phyloP scores from a whole-genome alignment of 2,797 vertebrate species.

The Lacerta bilineata region DNA sequence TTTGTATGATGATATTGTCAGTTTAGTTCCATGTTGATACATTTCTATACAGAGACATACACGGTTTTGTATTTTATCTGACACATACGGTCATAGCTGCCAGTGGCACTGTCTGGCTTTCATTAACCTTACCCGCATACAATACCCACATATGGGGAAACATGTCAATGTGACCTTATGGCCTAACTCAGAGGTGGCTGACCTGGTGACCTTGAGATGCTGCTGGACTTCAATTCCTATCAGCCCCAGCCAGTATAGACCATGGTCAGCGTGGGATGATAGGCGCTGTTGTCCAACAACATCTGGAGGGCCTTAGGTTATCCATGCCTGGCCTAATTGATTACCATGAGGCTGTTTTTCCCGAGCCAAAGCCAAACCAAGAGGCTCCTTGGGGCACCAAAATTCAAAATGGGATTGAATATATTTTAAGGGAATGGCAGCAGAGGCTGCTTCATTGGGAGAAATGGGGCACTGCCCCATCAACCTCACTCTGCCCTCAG shows the following conservation, averaged over 20 bases:
- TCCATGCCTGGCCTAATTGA: neutral
- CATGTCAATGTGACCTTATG: neutral
- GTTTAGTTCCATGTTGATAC: no score
- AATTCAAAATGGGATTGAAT: neutral
- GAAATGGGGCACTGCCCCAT: no score
- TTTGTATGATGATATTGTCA: no score
- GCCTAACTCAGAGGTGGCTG: no score
- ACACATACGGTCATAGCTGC: neutral
- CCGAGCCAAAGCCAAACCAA: neutral
- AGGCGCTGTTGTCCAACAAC: neutral
- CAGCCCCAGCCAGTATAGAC: neutral
- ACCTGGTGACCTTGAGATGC: no score
- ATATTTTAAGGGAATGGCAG: neutral
- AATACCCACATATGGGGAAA: neutral
- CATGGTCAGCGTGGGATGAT: neutral
- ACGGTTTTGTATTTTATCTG: no score
- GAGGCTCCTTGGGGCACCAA: neutral
- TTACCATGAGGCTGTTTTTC: neutral
- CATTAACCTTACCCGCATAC: neutral
- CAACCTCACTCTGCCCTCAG: no score
- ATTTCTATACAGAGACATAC: no score
- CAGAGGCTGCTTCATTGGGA: no score
- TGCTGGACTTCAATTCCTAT: neutral
- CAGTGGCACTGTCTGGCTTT: neutral
- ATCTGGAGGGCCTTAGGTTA: no score